Evolutionary conservation across 2,113 vertebrate species (phyloP), one percentile per base, ranked within the genome.

Genomic region (Orthochromis malagaraziensis): DNA sequence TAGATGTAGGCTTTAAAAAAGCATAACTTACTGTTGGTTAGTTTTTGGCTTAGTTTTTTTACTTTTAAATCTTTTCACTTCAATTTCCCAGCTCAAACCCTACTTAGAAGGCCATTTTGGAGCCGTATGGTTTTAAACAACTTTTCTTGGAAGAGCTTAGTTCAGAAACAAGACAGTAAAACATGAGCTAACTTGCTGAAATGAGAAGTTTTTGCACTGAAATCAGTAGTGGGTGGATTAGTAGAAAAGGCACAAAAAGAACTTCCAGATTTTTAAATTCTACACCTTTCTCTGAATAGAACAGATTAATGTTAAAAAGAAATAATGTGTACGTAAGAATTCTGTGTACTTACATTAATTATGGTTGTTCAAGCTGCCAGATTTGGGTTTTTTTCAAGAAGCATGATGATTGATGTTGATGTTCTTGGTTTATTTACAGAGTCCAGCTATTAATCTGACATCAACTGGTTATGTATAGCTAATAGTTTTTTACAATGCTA

Each of bases 101-200:
- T 19, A 79, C 65, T 17, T 6, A 19, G 2, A 83, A 33, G 7
- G 16, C 24, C 70, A 88, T 90, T 84, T 90, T 88, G 87, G 4
- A 55, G 17, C 60, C 89, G 83, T 47, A 82, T 91, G 75, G 35
- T 90, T 93, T 88, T 35, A 10, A 86, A 82, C 38, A 68, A 16
- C 24, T 58, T 87, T 85, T 89, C 70, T 63, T 83, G 84, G 81
- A 91, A 88, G n/a, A n/a, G 80, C 38, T 42, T 90, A 57, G 87
- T 77, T 85, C 35, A 21, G 21, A 45, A 24, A 58, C 11, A 40
- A 14, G 14, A 68, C 21, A 53, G 63, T 79, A 58, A 87, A 83
- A 10, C 16, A 33, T 19, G 9, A 60, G 13, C 26, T 31, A 29
- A 31, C 12, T 55, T 55, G 54, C 54, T 55, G 54, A 55, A 55